Base-by-base conservation (phyloP, 2,888 invertebrate species). In the Acrobasis suavella region DNA sequence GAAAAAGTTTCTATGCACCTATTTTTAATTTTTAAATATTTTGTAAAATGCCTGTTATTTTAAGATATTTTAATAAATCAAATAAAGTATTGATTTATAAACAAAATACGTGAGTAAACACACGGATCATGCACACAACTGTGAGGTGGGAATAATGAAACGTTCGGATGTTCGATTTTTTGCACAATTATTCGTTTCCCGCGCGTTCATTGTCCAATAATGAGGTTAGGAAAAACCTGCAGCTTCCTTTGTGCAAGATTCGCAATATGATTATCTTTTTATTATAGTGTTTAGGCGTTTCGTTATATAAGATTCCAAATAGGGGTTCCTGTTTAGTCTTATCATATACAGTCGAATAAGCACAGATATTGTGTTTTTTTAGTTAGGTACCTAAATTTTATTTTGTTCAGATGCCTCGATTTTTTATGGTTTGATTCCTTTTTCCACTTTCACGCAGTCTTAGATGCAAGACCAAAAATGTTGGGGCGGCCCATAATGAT, bases 151-250 rank as follows among this genome's bases (percentile, higher is more conserved):
- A 70, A 68, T 72, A 74, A 67, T 64, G 73, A 72, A 78, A 82
- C 78, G 75, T 79, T 77, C 80, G 80, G 81, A 76, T 77, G 72
- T 64, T 51, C 60, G 65, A 74, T 84, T 82, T 85, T 85, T 82
- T 72, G 69, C 69, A 73, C 75, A 85, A 87, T 87, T 78, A 75
- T 61, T 58, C 63, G 75, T 82, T 87, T 89, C 89, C 88, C 87
- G 87, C 84, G 82, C 69, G 71, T 72, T 69, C 74, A 77, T 78
- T 80, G 80, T 77, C 74, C 77, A 76, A 79, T 82, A 79, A 65
- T 76, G 72, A 61, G 59, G 75, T 81, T 80, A 75, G 65, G 81
- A 67, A 82, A 84, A 66, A 65, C 60, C 64, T 55, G 15, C 50
- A 60, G 56, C 62, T 38, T 46, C 46, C 46, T 46, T n/a, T 14